Base-by-base conservation (phyloP, 2,888 invertebrate genomes). In the Nymphalis polychloros region DNA sequence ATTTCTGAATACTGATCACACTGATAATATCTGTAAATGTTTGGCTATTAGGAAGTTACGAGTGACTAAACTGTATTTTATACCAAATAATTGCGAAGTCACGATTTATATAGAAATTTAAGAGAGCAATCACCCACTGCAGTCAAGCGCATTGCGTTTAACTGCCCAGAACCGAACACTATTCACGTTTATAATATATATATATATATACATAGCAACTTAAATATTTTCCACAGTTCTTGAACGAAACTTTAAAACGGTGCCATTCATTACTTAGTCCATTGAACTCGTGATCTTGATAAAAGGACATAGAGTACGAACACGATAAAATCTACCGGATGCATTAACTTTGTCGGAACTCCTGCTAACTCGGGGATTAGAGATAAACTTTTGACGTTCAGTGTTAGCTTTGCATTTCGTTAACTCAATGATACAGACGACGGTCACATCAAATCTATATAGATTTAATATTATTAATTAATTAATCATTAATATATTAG, bases 341-440 rank as follows among this genome's bases (percentile, higher is more conserved):
- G 59, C 52, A 57, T 35, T 65, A 27, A 41, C 50, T 41, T 46
- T 47, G 59, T 65, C 59, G 49, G 47, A 50, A 41, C 27, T 41
- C 27, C 46, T 52, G 52, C 50, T 50, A 65, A 59, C 59, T 46
- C 59, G 59, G 27, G 19, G 60, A 47, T 60, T 53, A 66, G 47
- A 60, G 65, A 60, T 60, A 61, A 60, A 60, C 59, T 65, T 53
- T 65, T 60, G 60, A 65, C 60, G 23, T 60, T 59, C 60, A 65
- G 53, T 27, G 27, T 16, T 31, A 23, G 53, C 17, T n/a, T 55
- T 17, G 31, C 16, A 31, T 60, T 60, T 60, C 60, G 59, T 60
- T 10, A 52, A 52, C 13, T 59, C 52, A 59, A 53, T 52, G 47
- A 23, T 19, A 49, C 46, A 41, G 35, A 41, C 41, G 41, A 41